Evolutionary conservation across 2,797 vertebrate species (phyloP).

Genomic region (Siniperca undulata): DNA sequence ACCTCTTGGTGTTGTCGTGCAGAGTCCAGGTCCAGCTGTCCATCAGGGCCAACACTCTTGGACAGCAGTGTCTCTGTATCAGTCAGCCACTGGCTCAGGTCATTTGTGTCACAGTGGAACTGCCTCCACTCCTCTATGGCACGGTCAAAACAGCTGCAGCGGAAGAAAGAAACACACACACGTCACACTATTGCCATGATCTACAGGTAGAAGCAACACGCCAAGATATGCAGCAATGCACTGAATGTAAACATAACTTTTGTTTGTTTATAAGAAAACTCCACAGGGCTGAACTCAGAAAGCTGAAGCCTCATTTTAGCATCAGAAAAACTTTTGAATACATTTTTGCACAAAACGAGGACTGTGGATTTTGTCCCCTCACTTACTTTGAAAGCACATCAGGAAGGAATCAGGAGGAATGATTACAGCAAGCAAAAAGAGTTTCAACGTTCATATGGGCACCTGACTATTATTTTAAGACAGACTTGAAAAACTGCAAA

Average conservation of each 20-base stretch:
- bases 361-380: no score
- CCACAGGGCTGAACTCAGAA: no score
- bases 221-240: not conserved
- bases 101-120: conserved; percentile 93
- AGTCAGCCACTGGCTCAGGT: conserved; percentile 91
- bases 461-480: not conserved
- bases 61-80: conserved; percentile 89
- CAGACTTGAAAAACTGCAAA: not conserved
- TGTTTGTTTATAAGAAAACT: no score
- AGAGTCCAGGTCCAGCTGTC: conserved; percentile 86
- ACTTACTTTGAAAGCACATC: no score
- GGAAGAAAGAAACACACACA: conserved; percentile 7
- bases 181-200: not conserved
- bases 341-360: no score
- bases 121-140: conserved; percentile 91
- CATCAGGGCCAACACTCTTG: conserved; percentile 81
- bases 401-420: no score
- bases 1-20: conserved; percentile 90
- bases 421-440: no score
- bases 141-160: conserved; percentile 86
- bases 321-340: no score
- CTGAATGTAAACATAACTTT: no score
- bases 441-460: no score
- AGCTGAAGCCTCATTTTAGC: no score
- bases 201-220: not conserved